Percentiles rank a stretch among this genome's conserved stretches.
These are phyloP conservation scores for Lonchura striata DNA, from an alignment of 2,113 vertebrate species.

Conservation along the genomic window DNA sequence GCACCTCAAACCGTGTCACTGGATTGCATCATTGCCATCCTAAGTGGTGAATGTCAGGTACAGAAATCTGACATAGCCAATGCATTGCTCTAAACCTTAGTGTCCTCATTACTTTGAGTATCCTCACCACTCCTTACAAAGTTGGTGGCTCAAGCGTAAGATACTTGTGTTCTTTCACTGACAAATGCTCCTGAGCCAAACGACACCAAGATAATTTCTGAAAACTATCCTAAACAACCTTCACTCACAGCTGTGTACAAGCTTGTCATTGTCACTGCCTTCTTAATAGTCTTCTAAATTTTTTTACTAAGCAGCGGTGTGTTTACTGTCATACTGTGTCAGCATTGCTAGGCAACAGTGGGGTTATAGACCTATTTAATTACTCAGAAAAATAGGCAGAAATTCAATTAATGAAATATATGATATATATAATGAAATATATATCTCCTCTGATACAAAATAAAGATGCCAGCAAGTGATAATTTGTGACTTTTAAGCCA, in stretches of 20 bases:
- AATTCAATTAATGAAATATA: background rate
- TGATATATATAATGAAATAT: background rate
- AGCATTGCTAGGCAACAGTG: conserved; percentile 35
- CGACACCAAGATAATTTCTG: fast-evolving
- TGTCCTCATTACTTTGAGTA: background rate
- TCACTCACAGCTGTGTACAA: background rate
- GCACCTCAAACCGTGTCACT: fast-evolving
- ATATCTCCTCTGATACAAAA: background rate
- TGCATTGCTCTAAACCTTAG: background rate
- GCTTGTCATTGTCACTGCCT: background rate
- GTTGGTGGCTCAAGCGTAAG: background rate
- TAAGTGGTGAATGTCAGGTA: background rate
- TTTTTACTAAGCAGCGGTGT: background rate
- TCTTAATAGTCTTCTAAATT: background rate
- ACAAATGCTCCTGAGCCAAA: background rate
- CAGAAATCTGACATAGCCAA: background rate
- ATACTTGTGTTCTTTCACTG: background rate
- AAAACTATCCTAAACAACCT: background rate
- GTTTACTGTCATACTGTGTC: background rate
- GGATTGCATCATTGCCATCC: background rate
- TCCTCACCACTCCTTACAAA: background rate
- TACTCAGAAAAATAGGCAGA: background rate
- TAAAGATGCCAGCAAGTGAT: background rate
- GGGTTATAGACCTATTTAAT: background rate
- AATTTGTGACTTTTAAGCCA: background rate